phyloP scores from a whole-genome alignment of 1,140 invertebrate genomes.

The Conus betulinus region DNA sequence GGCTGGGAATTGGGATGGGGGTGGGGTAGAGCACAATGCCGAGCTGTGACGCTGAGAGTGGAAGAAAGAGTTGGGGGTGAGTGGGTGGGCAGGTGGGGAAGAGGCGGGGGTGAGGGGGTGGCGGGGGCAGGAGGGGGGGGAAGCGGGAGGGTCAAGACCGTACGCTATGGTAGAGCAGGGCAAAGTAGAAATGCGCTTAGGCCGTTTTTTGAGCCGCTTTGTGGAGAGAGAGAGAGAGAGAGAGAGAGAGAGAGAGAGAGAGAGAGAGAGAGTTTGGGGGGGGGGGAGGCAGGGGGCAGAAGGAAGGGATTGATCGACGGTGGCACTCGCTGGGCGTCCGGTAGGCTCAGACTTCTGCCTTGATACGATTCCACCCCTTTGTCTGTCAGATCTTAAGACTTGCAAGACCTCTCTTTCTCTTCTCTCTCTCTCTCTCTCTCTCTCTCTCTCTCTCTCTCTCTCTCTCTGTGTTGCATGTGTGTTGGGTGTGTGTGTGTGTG shows the following conservation, averaged over 20 bases:
- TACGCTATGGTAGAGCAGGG: no score
- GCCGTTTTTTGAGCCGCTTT: background rate
- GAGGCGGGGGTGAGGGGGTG: no score
- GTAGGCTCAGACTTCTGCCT: background rate
- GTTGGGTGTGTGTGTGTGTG: background rate
- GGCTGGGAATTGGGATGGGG: no score
- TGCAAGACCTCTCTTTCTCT: background rate
- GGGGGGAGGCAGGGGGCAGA: no score
- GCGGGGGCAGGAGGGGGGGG: no score
- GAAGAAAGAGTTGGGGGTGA: no score
- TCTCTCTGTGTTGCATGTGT: background rate
- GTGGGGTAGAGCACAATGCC: no score
- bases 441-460: background rate
- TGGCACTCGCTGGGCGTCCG: background rate
- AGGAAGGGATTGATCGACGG: background rate
- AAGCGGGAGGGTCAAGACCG: no score
- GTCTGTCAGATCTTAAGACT: background rate
- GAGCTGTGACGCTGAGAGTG: no score
- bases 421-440: background rate
- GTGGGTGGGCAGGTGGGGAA: no score
- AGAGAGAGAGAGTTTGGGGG: background rate
- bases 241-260: slow-evolving; percentile 9
- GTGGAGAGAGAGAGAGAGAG: background rate
- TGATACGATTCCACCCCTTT: background rate
- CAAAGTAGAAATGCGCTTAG: background rate